Evolutionary conservation across 1,140 invertebrate genomes (phyloP).

Genomic region (Leucophenga varia): DNA sequence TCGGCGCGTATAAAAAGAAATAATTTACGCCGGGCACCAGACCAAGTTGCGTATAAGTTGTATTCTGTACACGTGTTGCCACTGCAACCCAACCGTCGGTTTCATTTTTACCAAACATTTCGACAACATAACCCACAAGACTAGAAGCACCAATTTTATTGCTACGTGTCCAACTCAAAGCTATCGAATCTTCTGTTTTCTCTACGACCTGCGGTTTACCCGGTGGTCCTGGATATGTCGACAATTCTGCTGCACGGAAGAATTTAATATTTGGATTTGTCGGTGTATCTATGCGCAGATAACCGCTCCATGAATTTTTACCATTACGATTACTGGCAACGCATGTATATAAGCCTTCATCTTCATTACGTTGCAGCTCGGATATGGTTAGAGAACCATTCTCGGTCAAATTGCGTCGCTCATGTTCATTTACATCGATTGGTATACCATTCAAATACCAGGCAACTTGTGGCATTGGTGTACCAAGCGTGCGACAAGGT

Average conservation of each 20-base stretch:
- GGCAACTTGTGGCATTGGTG: conserved; percentile 73
- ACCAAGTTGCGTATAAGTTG: conserved; percentile 66
- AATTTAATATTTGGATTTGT: conserved; percentile 84
- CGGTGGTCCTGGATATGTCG: conserved; percentile 76
- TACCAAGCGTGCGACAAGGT: conserved; percentile 74
- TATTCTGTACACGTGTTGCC: conserved; percentile 62
- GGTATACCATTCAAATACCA: conserved; percentile 82
- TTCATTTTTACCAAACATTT: conserved; percentile 63
- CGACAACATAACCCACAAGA: conserved; percentile 78
- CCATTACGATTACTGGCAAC: conserved; percentile 80
- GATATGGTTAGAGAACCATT: conserved; percentile 72
- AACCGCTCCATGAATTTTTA: conserved; percentile 81
- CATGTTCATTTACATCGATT: conserved; percentile 61
- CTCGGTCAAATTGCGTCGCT: conserved; percentile 69
- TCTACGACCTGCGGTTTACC: conserved; percentile 73
- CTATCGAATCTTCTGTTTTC: conserved; percentile 74
- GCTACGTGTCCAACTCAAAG: conserved; percentile 78
- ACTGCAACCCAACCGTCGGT: conserved; percentile 63
- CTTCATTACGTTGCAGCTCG: conserved; percentile 70
- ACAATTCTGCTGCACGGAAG: conserved; percentile 73
- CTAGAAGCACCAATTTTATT: conserved; percentile 78
- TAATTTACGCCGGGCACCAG: conserved; percentile 76
- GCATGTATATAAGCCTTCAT: conserved; percentile 80
- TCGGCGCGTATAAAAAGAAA: conserved; percentile 83
- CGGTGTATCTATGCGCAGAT: conserved; percentile 73